Conservation (phyloP, 2,888 invertebrate species). For the Limnephilus auricula region DNA sequence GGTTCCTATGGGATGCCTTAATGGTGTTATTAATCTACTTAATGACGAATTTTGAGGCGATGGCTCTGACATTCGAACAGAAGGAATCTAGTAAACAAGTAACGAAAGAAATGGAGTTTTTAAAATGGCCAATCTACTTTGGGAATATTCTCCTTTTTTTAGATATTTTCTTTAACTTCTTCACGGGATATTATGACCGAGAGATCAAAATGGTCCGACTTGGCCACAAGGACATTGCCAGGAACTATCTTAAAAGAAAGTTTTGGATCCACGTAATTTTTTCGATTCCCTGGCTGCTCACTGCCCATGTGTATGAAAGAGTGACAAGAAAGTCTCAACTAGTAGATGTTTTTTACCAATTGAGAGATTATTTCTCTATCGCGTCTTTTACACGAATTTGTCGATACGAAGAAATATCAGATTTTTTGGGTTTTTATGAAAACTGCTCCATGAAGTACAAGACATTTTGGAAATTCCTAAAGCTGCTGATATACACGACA, state of each 20-base stretch:
- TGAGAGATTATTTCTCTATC: slow-evolving; percentile 40
- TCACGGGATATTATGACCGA: slow-evolving; percentile 48
- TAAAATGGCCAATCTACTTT: neutral
- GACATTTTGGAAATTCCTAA: slow-evolving; percentile 41
- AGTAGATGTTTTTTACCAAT: neutral
- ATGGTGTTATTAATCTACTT: slow-evolving; percentile 36
- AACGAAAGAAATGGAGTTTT: neutral
- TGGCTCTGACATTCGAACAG: slow-evolving; percentile 48
- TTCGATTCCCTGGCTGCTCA: slow-evolving; percentile 26
- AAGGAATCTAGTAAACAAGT: slow-evolving; percentile 7
- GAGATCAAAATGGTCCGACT: slow-evolving; percentile 29
- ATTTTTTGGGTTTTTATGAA: slow-evolving; percentile 27
- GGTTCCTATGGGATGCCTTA: slow-evolving; percentile 10
- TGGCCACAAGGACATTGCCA: neutral
- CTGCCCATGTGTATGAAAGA: slow-evolving; percentile 3
- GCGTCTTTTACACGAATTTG: slow-evolving; percentile 20
- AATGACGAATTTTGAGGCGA: slow-evolving; percentile 24
- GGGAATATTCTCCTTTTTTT: neutral
- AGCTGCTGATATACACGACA: slow-evolving; percentile 26
- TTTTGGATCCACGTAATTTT: slow-evolving; percentile 34
- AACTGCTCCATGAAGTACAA: slow-evolving; percentile 28
- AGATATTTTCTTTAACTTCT: slow-evolving; percentile 50
- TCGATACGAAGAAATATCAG: slow-evolving; percentile 26
- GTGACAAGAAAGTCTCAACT: slow-evolving; percentile 12
- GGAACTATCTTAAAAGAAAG: slow-evolving; percentile 22